Evolutionary conservation across 1,140 invertebrate genomes (phyloP).

Genomic region (Goniozus legneri): DNA sequence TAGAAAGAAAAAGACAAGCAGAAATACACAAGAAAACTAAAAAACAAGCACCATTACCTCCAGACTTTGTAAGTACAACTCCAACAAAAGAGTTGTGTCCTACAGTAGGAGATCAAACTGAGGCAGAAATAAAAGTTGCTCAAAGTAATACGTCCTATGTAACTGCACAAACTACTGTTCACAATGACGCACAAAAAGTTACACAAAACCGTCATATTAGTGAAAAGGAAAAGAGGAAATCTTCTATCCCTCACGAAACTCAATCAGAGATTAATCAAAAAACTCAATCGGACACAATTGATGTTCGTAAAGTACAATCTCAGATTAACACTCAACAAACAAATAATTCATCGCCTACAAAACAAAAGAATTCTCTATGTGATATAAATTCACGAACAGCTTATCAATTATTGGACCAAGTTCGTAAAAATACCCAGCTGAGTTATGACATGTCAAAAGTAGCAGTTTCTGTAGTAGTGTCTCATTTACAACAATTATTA

Average conservation of each 20-base stretch:
- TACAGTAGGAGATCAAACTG: slow-evolving; percentile 19
- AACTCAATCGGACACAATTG: slow-evolving; percentile 16
- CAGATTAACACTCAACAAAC: slow-evolving; percentile 22
- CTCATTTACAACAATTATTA: slow-evolving; percentile 61
- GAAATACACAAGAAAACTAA: slow-evolving; percentile 44
- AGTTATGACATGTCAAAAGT: slow-evolving; percentile 84
- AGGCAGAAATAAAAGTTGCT: slow-evolving; percentile 20
- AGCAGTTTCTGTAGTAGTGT: slow-evolving; percentile 75
- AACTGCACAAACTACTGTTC: slow-evolving; percentile 24
- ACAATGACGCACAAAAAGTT: slow-evolving; percentile 8
- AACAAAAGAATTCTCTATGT: slow-evolving; percentile 38
- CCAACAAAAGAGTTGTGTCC: slow-evolving; percentile 34
- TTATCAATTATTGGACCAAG: slow-evolving; percentile 72
- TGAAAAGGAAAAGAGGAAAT: slow-evolving; percentile 17
- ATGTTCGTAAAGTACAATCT: slow-evolving; percentile 30
- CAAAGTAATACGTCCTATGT: slow-evolving; percentile 30
- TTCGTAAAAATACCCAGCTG: slow-evolving; percentile 78
- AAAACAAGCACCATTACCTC: slow-evolving; percentile 48
- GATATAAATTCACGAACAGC: slow-evolving; percentile 60
- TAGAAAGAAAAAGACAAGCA: slow-evolving; percentile 61
- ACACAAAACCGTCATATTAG: slow-evolving; percentile 11
- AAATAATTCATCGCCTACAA: slow-evolving; percentile 32
- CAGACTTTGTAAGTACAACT: slow-evolving; percentile 44
- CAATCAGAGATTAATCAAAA: slow-evolving; percentile 28
- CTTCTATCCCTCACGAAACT: slow-evolving; percentile 31